phyloP scores from a whole-genome alignment of 2,113 vertebrate genomes.

The Siphamia tubifer region DNA sequence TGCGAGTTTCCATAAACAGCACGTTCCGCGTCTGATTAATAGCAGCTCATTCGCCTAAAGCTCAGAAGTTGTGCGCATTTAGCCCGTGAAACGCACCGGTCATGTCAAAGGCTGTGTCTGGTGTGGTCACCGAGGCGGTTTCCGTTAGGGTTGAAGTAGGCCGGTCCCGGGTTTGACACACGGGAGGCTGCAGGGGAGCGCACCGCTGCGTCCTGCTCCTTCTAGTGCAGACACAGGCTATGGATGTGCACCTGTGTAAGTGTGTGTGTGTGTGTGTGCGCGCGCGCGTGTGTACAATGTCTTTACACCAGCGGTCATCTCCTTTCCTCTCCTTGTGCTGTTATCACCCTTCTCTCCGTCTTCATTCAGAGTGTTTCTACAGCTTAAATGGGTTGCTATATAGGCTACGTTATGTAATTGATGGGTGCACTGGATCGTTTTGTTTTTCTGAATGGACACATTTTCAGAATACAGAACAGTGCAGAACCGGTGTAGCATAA shows the following conservation, averaged over 20 bases:
- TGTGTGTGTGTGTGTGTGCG: not conserved
- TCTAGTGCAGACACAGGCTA: slow-evolving; percentile 1
- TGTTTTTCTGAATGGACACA: slow-evolving; percentile 61
- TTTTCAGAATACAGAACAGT: slow-evolving; percentile 18
- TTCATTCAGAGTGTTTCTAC: slow-evolving; percentile 50
- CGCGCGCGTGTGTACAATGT: not conserved
- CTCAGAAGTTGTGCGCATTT: slow-evolving; percentile 46
- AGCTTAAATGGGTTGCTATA: slow-evolving; percentile 45
- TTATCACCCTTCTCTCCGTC: slow-evolving; percentile 17
- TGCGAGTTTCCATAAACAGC: slow-evolving; percentile 4
- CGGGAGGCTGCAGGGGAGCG: slow-evolving; percentile 4
- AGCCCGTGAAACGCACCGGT: too few species aligned
- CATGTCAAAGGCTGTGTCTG: slow-evolving; percentile 23
- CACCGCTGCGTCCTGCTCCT: slow-evolving; percentile 13
- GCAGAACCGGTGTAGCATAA: slow-evolving; percentile 19
- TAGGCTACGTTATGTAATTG: slow-evolving; percentile 59
- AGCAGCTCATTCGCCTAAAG: not conserved
- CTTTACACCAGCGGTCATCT: too few species aligned
- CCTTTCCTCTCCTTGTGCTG: slow-evolving; percentile 29
- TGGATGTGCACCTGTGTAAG: slow-evolving; percentile 27
- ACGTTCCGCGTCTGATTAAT: slow-evolving; percentile 1
- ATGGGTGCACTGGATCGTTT: slow-evolving; percentile 41
- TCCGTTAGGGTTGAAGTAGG: not conserved
- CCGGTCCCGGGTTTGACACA: slow-evolving; percentile 23
- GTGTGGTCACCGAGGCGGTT: not conserved